These are phyloP conservation scores for Anarhynchus alexandrinus DNA, from an alignment of 2,113 vertebrate species.

Conservation along the genomic window DNA sequence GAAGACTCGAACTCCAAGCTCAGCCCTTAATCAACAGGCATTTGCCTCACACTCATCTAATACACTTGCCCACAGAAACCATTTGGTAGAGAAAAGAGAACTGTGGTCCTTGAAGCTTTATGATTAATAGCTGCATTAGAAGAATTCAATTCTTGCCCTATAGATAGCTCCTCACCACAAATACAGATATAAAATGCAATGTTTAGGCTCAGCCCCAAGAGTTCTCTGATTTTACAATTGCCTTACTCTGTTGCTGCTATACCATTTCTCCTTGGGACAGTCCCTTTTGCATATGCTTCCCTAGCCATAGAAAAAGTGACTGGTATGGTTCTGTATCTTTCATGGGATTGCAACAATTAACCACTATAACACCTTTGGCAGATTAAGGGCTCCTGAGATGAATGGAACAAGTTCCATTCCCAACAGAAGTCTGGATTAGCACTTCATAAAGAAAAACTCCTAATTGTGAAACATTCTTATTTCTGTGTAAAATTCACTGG, in stretches of 20 bases:
- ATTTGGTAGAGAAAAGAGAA: not conserved
- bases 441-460: not conserved
- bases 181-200: not conserved
- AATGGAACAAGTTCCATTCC: not conserved
- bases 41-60: not conserved
- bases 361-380: not conserved
- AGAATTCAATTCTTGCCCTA: not conserved
- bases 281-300: not conserved
- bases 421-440: not conserved
- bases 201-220: not conserved
- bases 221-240: not conserved
- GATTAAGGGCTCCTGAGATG: not conserved
- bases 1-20: constrained; percentile 19
- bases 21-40: constrained; percentile 16
- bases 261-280: not conserved
- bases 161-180: not conserved
- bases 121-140: constrained; percentile 8
- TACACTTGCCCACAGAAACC: not conserved
- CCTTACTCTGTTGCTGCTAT: not conserved
- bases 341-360: not conserved
- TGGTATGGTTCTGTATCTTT: not conserved
- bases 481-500: not conserved
- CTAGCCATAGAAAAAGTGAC: not conserved
- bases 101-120: too few species aligned
- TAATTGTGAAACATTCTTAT: not conserved